A percentile compares a stretch with the other conserved stretches of the same genome.
phyloP scores from a whole-genome alignment of 2,797 vertebrate species.

The Gymnopithys bicolor region DNA sequence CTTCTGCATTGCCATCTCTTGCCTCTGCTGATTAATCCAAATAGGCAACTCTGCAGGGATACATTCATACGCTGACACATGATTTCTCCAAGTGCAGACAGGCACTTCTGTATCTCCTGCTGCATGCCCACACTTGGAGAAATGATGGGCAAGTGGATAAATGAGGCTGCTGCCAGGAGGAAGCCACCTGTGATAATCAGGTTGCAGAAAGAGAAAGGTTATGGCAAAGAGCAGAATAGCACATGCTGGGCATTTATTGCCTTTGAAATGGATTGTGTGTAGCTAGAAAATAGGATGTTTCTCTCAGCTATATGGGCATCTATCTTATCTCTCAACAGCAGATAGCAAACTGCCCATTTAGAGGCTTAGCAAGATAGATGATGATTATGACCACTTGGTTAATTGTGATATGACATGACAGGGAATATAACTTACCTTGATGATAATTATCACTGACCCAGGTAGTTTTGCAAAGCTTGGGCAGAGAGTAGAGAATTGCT shows the following conservation, averaged over 20 bases:
- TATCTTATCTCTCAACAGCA: neutral
- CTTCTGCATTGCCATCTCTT: neutral
- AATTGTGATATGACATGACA: constrained; percentile 50
- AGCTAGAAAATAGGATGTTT: neutral
- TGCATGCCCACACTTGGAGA: neutral
- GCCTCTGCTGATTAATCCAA: neutral
- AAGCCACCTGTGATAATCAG: neutral
- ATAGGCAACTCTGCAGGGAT: neutral
- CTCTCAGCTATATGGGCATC: neutral
- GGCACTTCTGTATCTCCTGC: neutral
- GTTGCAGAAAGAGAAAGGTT: neutral
- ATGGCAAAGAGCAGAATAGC: neutral
- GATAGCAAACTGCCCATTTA: neutral
- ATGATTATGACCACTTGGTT: constrained; percentile 32
- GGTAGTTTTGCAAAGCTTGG: constrained; percentile 31
- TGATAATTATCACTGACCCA: constrained; percentile 47
- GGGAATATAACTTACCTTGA: constrained; percentile 50
- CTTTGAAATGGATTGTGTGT: neutral
- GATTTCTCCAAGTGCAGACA: neutral
- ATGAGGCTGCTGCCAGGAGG: accelerated
- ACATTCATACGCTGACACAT: neutral
- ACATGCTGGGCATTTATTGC: neutral
- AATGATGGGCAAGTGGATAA: neutral
- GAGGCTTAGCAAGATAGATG: neutral
- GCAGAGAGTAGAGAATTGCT: neutral